phyloP scores from a whole-genome alignment of 1,140 invertebrate species.

The Aleiodes sp. region DNA sequence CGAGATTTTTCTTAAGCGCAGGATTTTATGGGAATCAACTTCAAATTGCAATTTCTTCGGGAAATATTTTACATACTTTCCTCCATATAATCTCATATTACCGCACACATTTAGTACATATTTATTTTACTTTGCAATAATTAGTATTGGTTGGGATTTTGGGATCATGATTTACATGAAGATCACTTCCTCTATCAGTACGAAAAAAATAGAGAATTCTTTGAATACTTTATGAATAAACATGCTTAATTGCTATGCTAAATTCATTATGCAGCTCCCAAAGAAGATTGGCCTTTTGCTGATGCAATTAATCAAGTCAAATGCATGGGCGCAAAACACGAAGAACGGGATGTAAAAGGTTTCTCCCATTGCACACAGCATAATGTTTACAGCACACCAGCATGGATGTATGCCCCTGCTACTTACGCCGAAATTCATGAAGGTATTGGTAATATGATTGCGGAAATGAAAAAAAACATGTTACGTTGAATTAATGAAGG shows the following conservation, averaged over 20 bases:
- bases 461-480: constrained; percentile 39
- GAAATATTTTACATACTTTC: no score
- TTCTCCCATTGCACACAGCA: constrained; percentile 65
- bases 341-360: constrained; percentile 63
- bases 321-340: constrained; percentile 66
- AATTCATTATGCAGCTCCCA: constrained; percentile 49
- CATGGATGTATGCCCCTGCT: constrained; percentile 69
- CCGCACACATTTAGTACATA: no score
- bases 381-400: constrained; percentile 70
- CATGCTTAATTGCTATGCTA: constrained; percentile 16
- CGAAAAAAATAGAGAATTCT: background rate
- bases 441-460: constrained; percentile 69
- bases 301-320: constrained; percentile 66
- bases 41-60: no score
- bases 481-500: constrained; percentile 28
- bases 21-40: no score
- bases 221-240: background rate
- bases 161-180: no score
- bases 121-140: no score
- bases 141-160: no score
- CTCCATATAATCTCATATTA: no score
- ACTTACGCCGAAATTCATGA: constrained; percentile 66
- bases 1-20: no score
- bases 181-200: no score
- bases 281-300: constrained; percentile 70